A percentile compares a stretch with the other conserved stretches of the same genome.
phyloP scores from a whole-genome alignment of 2,797 vertebrate species.

The Chloroceryle amazona region DNA sequence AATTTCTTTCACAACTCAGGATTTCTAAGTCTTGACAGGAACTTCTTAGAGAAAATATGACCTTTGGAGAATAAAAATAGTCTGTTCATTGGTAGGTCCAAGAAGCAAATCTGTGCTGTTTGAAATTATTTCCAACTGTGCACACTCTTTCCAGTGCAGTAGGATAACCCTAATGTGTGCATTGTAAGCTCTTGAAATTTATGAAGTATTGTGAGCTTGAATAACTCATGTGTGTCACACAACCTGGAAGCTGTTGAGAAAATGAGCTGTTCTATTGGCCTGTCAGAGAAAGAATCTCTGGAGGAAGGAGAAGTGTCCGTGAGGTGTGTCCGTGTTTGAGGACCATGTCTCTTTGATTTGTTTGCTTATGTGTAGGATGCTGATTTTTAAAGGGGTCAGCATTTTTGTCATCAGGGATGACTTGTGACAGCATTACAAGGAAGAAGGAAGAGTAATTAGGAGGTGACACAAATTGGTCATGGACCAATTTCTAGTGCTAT shows the following conservation, averaged over 20 bases:
- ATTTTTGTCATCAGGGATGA: not conserved
- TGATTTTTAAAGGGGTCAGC: not conserved
- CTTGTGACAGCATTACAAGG: not conserved
- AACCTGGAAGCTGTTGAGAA: accelerated
- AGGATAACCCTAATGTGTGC: not conserved
- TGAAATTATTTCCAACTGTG: not conserved
- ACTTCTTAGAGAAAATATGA: not conserved
- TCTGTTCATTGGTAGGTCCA: not conserved
- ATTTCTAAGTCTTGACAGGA: not conserved
- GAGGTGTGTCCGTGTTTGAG: accelerated
- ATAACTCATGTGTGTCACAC: accelerated
- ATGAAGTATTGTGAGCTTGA: not conserved
- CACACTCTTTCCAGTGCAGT: not conserved
- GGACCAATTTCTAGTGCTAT: not conserved
- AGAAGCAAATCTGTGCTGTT: not conserved
- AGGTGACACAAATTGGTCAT: not conserved
- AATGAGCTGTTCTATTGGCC: not conserved
- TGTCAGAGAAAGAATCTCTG: not conserved
- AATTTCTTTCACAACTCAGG: not conserved
- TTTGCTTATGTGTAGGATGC: not conserved
- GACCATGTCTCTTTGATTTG: not conserved
- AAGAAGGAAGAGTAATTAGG: not conserved
- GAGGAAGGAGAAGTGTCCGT: not conserved
- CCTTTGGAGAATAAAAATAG: not conserved
- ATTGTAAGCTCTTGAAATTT: not conserved